These are phyloP conservation scores for Ivindomyrus marchei DNA, from an alignment of 2,113 vertebrate species.

Conservation along the genomic window DNA sequence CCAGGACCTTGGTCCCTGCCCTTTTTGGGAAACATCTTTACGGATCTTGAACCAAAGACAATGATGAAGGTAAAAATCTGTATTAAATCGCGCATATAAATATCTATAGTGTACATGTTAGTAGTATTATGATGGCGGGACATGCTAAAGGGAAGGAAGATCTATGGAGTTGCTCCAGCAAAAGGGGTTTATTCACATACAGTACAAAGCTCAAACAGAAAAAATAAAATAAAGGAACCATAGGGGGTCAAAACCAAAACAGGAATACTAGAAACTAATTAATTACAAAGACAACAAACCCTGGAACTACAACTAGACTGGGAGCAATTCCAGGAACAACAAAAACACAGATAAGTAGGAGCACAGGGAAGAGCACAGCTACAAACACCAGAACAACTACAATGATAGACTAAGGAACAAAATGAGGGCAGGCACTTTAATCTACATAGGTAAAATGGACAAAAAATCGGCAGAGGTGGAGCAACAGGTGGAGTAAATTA, in stretches of 20 bases:
- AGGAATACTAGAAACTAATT: background rate
- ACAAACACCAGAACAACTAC: background rate
- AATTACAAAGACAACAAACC: background rate
- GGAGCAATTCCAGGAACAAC: background rate
- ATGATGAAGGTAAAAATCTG: too few relatives aligned
- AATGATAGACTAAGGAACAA: background rate
- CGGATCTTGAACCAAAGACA: too few relatives aligned
- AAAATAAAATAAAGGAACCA: background rate
- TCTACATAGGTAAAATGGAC: background rate
- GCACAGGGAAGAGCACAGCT: background rate
- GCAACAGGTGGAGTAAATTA: too few relatives aligned
- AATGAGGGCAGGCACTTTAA: background rate
- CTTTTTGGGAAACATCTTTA: too few relatives aligned
- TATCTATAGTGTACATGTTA: background rate
- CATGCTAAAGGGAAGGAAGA: constrained; percentile 42
- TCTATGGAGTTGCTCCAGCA: background rate
- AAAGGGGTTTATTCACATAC: background rate
- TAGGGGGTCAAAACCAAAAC: background rate
- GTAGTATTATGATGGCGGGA: background rate
- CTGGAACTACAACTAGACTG: background rate
- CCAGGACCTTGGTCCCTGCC: constrained; percentile 43
- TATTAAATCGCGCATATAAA: constrained; percentile 31
- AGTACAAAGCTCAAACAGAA: background rate
- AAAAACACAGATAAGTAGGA: background rate
- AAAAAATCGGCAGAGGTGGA: background rate